phyloP scores from a whole-genome alignment of 2,113 vertebrate genomes.

The Aix galericulata region DNA sequence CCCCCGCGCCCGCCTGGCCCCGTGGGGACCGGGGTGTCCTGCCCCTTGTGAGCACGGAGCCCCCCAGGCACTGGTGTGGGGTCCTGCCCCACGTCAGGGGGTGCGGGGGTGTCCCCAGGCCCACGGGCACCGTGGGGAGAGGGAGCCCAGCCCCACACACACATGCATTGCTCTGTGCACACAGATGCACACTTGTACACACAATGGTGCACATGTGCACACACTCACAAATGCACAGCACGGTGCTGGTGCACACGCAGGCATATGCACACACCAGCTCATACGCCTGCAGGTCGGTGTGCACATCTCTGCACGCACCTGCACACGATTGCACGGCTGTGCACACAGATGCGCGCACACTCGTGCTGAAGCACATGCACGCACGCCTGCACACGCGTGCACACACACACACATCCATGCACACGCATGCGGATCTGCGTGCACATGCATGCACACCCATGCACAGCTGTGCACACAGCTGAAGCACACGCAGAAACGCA shows the following conservation, averaged over 20 bases:
- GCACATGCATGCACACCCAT: no score
- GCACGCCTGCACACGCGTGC: neutral
- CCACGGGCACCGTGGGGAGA: neutral
- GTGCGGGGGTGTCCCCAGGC: neutral
- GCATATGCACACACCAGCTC: neutral
- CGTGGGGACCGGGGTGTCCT: rapidly evolving
- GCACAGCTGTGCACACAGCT: no score
- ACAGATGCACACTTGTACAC: rapidly evolving
- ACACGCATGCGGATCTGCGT: neutral
- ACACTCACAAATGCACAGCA: neutral
- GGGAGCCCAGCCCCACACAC: neutral
- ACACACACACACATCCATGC: neutral
- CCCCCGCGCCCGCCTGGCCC: neutral
- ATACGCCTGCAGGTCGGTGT: no score
- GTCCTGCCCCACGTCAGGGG: no score
- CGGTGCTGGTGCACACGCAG: neutral
- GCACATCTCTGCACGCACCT: neutral
- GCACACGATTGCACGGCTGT: neutral
- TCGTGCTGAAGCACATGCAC: neutral
- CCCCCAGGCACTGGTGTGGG: no score
- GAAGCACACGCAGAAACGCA: no score
- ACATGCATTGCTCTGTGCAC: neutral
- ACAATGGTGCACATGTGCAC: no score
- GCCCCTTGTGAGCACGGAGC: neutral
- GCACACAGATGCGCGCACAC: neutral